Evolutionary conservation across 2,888 invertebrate species (phyloP).

Genomic region (Synergus laeviventris): DNA sequence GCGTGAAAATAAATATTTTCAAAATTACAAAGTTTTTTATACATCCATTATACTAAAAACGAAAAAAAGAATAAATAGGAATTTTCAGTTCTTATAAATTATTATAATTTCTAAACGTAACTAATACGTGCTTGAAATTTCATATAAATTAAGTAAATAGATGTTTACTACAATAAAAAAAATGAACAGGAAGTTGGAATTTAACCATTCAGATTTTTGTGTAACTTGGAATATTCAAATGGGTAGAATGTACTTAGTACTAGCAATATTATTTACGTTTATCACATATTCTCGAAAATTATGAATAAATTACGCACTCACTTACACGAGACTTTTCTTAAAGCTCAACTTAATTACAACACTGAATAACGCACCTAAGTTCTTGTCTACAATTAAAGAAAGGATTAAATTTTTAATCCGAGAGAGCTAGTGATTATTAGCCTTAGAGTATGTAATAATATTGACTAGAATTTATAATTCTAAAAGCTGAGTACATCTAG

Average conservation of each 20-base stretch:
- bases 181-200: neutral
- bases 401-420: constrained; percentile 1
- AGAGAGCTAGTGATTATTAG: constrained; percentile 14
- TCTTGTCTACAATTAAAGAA: neutral
- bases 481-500: constrained; percentile 16
- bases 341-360: constrained; percentile 26
- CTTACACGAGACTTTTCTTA: constrained; percentile 1
- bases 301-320: constrained; percentile 18
- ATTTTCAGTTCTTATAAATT: neutral
- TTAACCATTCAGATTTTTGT: neutral
- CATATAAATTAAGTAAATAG: constrained; percentile 3
- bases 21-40: constrained; percentile 6
- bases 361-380: constrained; percentile 22
- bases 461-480: constrained; percentile 37
- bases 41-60: neutral
- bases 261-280: constrained; percentile 24
- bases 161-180: neutral
- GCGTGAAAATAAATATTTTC: constrained; percentile 17
- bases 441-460: constrained; percentile 10
- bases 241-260: constrained; percentile 19
- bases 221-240: neutral
- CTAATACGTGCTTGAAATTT: neutral
- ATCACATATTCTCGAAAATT: constrained; percentile 27
- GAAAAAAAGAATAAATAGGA: neutral
- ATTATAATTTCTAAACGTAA: neutral